phyloP scores from a whole-genome alignment of 2,113 vertebrate species.

The Nibea albiflora region DNA sequence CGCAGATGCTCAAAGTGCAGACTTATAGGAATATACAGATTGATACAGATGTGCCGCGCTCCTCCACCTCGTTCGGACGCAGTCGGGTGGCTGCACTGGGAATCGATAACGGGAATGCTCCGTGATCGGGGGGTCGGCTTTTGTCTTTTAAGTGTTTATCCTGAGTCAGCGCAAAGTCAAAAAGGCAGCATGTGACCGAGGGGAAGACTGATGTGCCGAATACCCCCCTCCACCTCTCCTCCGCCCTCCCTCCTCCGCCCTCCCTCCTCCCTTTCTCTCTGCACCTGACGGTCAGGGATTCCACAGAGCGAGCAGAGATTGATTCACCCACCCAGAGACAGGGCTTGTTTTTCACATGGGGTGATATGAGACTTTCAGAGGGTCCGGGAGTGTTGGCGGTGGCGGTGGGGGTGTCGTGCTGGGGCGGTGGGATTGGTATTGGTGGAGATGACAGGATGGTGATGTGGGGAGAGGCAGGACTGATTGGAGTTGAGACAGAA shows the following conservation, averaged over 20 bases:
- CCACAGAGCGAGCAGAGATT: conserved; percentile 73
- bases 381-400: conserved; percentile 23
- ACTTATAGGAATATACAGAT: conserved; percentile 63
- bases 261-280: neutral
- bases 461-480: conserved; percentile 74
- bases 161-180: conserved; percentile 75
- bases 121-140: conserved; percentile 50
- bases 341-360: conserved; percentile 74
- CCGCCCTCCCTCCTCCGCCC: neutral
- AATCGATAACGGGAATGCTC: conserved; percentile 65
- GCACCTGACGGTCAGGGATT: conserved; percentile 66
- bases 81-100: conserved; percentile 52
- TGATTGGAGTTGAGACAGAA: conserved; percentile 73
- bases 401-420: conserved; percentile 9
- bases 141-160: conserved; percentile 67
- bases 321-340: conserved; percentile 70
- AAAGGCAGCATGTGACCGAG: conserved; percentile 71
- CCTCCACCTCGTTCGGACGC: conserved; percentile 39
- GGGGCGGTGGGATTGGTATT: conserved; percentile 63
- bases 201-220: conserved; percentile 68
- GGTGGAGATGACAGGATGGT: conserved; percentile 68
- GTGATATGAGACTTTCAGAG: conserved; percentile 69
- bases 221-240: neutral
- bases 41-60: conserved; percentile 71
- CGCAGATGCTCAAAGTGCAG: conserved; percentile 71